phyloP scores from a whole-genome alignment of 2,888 invertebrate species.

The Orchestes rusci region DNA sequence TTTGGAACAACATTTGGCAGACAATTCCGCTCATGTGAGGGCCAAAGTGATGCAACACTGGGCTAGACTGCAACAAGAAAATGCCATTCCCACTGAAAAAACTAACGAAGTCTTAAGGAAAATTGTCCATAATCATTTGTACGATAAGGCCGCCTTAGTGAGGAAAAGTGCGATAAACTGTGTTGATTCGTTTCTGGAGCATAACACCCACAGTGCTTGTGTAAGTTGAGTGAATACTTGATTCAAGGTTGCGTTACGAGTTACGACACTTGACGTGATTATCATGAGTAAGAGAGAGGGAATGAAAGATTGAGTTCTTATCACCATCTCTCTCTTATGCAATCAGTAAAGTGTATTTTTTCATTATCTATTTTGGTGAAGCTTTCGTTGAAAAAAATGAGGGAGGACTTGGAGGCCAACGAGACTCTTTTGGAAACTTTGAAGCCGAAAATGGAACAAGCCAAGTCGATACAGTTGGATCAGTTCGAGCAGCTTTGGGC shows the following conservation, averaged over 20 bases:
- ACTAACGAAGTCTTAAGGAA: conserved; percentile 62
- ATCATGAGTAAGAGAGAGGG: no score
- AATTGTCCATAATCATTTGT: conserved; percentile 58
- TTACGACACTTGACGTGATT: no score
- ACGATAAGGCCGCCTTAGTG: conserved; percentile 78
- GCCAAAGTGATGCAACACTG: conserved; percentile 61
- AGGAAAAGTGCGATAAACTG: conserved; percentile 78
- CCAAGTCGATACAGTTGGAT: conserved; percentile 42
- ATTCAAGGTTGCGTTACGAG: no score
- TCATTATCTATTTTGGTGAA: no score
- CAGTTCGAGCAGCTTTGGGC: conserved; percentile 47
- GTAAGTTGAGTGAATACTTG: no score
- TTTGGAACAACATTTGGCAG: conserved; percentile 76
- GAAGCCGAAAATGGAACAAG: conserved; percentile 36
- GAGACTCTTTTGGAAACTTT: conserved; percentile 33
- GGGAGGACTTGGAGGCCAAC: conserved; percentile 54
- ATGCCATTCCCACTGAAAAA: conserved; percentile 68
- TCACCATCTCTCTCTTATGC: no score
- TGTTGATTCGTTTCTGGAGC: conserved; percentile 68
- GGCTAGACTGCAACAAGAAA: conserved; percentile 68
- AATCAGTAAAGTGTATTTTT: no score
- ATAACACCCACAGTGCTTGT: conserved; percentile 80
- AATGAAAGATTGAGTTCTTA: no score
- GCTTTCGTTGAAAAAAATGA: conserved; percentile 44
- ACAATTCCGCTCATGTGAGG: conserved; percentile 71